Evolutionary conservation across 2,797 vertebrate species (phyloP), one percentile per base, ranked within the genome.

Genomic region (Enteromius treurensis): DNA sequence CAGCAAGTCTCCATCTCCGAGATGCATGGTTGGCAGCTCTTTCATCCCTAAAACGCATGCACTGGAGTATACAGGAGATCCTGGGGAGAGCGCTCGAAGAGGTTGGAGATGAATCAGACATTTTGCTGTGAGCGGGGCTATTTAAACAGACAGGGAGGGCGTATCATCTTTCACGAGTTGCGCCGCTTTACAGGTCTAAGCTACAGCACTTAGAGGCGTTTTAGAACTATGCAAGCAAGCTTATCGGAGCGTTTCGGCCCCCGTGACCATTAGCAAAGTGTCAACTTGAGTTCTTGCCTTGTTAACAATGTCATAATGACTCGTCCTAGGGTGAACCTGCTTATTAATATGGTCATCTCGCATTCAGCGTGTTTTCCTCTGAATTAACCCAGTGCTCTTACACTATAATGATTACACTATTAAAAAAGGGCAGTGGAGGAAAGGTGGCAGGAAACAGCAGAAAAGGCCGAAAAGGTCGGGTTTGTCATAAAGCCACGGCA

Each of bases 401-500:
- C 34, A 17, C 47, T 75, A 15, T 23, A 75, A 75, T 49, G 53
- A 77, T 58, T 26, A 47, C 11, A 47, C 45, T 47, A 14, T 47
- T 47, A 13, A 49, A 71, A 64, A 42, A 62, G 19, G 45, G 6
- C 8, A n/a, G 45, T 3, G 17, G 26, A 77, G 14, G 1, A 32
- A 45, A 71, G 51, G 67, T 83, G 26, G 26, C 3, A 29, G 51
- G 13, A 77, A 83, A 71, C 14, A 42, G 26, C 26, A 32, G 26
- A 69, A 21, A 91, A 19, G 89, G 90, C 87, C 34, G 10, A 81
- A 14, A 47, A 47, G 45, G 83, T 77, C 89, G 88, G 94, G 93
- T 93, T 94, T 94, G 91, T 92, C 91, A 91, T 93, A 92, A 90
- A 93, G 91, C 91, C 91, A 93, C 91, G 89, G 89, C 90, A 62